Evolutionary conservation across 2,888 invertebrate genomes (phyloP), one percentile per base, ranked within the genome.

Genomic region (Pegoplata infirma): DNA sequence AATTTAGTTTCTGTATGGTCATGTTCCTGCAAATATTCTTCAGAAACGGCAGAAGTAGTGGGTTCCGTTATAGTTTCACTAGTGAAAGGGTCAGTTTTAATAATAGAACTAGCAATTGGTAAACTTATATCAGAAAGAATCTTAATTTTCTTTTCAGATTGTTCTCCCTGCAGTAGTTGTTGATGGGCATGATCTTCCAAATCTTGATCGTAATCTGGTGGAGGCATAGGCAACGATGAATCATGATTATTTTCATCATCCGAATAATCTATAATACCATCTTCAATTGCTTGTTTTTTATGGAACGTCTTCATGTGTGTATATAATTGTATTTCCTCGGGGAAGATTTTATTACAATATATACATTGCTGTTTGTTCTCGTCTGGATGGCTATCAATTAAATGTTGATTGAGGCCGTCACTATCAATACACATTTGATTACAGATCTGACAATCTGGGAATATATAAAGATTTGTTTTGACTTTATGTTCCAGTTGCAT

Each of bases 371-470:
- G 90, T 81, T 90, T 91, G 53, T 87, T 86, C 83, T 90, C 91
- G 73, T 88, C 86, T 0, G 87, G 85, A 80, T 90, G 90, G 25
- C 83, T 85, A 51, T 92, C 91, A 71, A 92, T 89, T 85, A 94
- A 93, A 87, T 97, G 96, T 85, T 93, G 92, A 0, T 92, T 90
- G 47, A 96, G 90, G n/a, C 93, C 90, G 3, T 91, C 91, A 84
- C 94, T 93, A 76, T 93, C 94, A n/a, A 95, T 87, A 16, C 95
- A 96, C 53, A 96, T 91, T 53, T 85, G 83, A 32, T 91, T 92
- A 85, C 97, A 97, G 59, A 92, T 90, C 74, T 93, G 92, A 87
- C 97, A 97, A 86, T 94, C 94, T 0, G 96, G 96, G 86, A 96
- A 96, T 69, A 91, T 91, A 86, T 93, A 93, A 61, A 92, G 91